phyloP scores from a whole-genome alignment of 2,113 vertebrate species.

The Spea multiplicata region DNA sequence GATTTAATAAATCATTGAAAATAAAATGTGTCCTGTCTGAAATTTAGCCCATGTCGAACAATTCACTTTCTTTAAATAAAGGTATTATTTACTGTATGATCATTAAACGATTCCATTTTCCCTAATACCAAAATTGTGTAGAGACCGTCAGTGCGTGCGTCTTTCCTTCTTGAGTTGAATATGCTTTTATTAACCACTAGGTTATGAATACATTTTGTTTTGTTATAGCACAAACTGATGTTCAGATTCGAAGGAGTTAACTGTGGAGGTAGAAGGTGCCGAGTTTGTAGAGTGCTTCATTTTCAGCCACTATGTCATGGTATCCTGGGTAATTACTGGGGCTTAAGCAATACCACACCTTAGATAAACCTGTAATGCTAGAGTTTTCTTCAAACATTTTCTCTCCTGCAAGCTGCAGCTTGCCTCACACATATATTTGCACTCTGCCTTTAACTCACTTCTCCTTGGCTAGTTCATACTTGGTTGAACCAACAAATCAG shows the following conservation, averaged over 20 bases:
- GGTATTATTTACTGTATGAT: no score
- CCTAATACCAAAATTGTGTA: no score
- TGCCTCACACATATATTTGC: conserved; percentile 75
- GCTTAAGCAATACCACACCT: conserved; percentile 90
- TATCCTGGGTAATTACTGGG: conserved; percentile 82
- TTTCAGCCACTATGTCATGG: conserved; percentile 67
- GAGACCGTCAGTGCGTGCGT: no score
- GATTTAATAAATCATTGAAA: no score
- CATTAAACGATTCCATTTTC: no score
- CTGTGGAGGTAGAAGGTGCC: conserved; percentile 34
- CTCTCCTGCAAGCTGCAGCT: conserved; percentile 82
- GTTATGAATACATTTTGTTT: no score
- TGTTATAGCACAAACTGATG: no score
- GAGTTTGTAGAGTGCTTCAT: conserved; percentile 58
- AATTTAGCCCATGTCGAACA: no score
- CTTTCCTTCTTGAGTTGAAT: no score
- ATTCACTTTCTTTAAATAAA: no score
- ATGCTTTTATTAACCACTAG: no score
- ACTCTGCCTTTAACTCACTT: conserved; percentile 65
- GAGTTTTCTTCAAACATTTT: conserved; percentile 88
- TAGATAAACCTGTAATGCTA: conserved; percentile 92
- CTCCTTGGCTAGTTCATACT: conserved; percentile 70
- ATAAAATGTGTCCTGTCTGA: no score
- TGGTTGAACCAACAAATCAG: conserved; percentile 69
- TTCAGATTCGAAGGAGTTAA: conserved; percentile 52